Conservation (phyloP, 1,140 invertebrate genomes). For the Aphidius gifuensis region DNA sequence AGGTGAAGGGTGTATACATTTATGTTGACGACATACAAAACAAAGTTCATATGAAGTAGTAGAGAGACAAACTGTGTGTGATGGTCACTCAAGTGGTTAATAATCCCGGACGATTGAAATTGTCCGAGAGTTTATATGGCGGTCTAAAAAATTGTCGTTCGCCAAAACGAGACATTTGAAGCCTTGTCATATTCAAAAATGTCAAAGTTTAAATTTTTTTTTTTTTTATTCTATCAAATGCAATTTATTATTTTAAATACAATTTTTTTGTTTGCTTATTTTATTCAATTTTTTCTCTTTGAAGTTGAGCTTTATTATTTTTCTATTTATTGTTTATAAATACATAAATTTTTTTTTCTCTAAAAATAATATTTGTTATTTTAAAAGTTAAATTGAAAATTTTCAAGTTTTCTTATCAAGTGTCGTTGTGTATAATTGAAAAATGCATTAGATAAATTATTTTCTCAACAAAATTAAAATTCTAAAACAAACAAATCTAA, state of each 20-base stretch:
- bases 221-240: slow-evolving; percentile 11
- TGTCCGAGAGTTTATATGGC: slow-evolving; percentile 18
- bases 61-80: slow-evolving; percentile 8
- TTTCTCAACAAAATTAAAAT: too few relatives aligned
- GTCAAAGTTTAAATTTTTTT: background rate
- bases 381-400: too few relatives aligned
- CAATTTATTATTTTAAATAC: background rate
- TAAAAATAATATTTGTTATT: too few relatives aligned
- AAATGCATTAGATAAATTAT: too few relatives aligned
- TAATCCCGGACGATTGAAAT: slow-evolving; percentile 26
- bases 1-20: too few relatives aligned
- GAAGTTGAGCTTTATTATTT: background rate
- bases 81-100: slow-evolving; percentile 29
- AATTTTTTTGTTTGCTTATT: slow-evolving; percentile 2
- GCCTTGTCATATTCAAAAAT: slow-evolving; percentile 6
- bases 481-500: too few relatives aligned
- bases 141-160: slow-evolving; percentile 23
- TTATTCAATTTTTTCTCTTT: background rate
- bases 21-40: too few relatives aligned
- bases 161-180: slow-evolving; percentile 24
- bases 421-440: too few relatives aligned
- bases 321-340: background rate
- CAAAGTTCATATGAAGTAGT: too few relatives aligned
- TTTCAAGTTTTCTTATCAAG: too few relatives aligned
- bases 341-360: background rate